Evolutionary conservation across 2,888 invertebrate genomes (phyloP).

Genomic region (Yponomeuta evonymella): DNA sequence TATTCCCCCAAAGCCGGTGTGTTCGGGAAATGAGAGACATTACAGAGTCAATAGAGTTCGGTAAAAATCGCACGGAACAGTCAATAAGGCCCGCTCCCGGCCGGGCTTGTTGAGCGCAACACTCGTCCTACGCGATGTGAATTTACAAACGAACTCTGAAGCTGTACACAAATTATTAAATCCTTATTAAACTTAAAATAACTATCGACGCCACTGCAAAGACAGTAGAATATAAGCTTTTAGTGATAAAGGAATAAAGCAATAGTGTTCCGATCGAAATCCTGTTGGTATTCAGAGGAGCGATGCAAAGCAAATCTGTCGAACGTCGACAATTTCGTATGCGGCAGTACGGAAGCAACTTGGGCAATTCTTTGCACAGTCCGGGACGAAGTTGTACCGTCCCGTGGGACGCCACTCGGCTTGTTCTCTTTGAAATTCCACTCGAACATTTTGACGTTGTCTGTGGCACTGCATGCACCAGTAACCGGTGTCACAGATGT

Average conservation of each 20-base stretch:
- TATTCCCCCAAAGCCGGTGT: slow-evolving; percentile 58
- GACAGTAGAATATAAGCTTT: slow-evolving; percentile 5
- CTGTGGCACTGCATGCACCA: slow-evolving; percentile 32
- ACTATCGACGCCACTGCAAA: not conserved
- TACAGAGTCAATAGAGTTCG: slow-evolving; percentile 67
- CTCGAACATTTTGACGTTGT: slow-evolving; percentile 42
- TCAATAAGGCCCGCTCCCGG: slow-evolving; percentile 61
- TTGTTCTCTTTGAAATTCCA: slow-evolving; percentile 33
- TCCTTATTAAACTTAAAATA: no score
- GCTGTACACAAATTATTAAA: no score
- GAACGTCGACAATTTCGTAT: slow-evolving; percentile 30
- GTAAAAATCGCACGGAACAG: slow-evolving; percentile 56
- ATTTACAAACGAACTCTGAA: not conserved
- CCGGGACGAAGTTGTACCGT: slow-evolving; percentile 29
- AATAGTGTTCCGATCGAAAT: slow-evolving; percentile 20
- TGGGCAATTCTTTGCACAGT: slow-evolving; percentile 40
- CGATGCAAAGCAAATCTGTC: slow-evolving; percentile 40
- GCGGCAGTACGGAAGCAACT: slow-evolving; percentile 31
- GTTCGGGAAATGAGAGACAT: slow-evolving; percentile 71
- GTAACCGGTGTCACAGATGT: slow-evolving; percentile 31
- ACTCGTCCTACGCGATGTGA: slow-evolving; percentile 21
- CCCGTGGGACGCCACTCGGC: slow-evolving; percentile 37
- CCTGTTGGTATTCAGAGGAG: slow-evolving; percentile 35
- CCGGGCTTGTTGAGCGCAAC: slow-evolving; percentile 53
- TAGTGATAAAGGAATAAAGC: slow-evolving; percentile 2